Evolutionary conservation across 2,797 vertebrate genomes (phyloP), one percentile per base, ranked within the genome.

Genomic region (Poecilia gillii): DNA sequence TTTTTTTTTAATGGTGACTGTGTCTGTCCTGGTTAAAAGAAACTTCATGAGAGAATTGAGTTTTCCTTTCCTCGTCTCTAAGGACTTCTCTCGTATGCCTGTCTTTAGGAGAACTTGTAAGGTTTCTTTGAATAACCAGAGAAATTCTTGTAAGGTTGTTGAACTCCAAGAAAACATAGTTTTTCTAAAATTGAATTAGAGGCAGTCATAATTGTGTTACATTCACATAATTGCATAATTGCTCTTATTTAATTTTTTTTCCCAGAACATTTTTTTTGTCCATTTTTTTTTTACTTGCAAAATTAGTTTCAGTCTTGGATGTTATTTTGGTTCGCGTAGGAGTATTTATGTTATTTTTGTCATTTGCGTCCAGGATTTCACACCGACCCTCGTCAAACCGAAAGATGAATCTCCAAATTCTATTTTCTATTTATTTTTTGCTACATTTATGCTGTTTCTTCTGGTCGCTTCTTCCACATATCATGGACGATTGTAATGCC

Each of bases 401-500:
- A 49, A 41, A 73, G 46, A 20, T 28, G 9, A 66, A 4, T 13
- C 0, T 11, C 39, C 23, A 39, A 36, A 36, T 7, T n/a, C 8
- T 18, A 4, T 25, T 18, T 31, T 14, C 13, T 31, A 20, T 62
- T 16, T 33, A 14, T 55, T 49, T 43, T 18, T 59, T 59, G 45
- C 51, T 8, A 3, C 25, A 7, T 49, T 4, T 46, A 12, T 36
- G 49, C 23, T 31, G 1, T 33, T 20, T 39, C 25, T 53, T 59
- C n/a, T 18, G 39, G n/a, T 68, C 39, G 70, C 68, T 71, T 82
- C 20, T 68, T 70, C 75, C 12, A 84, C 59, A 79, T 64, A 57
- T 39, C 18, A 47, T 73, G 66, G 79, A 82, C 0, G 66, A 84
- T 82, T 83, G 78, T 74, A 76, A 78, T 81, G 85, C 89, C 74